Evolutionary conservation across 2,113 vertebrate genomes (phyloP).

Genomic region (Gallinago undulata): DNA sequence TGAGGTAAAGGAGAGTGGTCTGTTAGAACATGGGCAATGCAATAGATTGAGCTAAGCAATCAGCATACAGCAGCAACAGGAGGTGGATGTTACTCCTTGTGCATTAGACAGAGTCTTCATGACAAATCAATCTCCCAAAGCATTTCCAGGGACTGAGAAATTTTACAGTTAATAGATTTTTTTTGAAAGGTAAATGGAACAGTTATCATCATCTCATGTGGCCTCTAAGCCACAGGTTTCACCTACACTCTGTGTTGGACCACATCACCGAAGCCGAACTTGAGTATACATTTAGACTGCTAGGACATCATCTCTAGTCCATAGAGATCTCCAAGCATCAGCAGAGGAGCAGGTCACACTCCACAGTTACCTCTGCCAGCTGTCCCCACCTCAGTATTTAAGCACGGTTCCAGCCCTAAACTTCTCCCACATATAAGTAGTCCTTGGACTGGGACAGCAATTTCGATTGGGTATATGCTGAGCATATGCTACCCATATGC

Average conservation of each 20-base stretch:
- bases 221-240: not conserved
- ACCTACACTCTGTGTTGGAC: not conserved
- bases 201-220: not conserved
- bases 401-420: not conserved
- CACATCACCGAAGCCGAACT: not conserved
- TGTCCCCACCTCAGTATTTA: not conserved
- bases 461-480: not conserved
- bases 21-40: not conserved
- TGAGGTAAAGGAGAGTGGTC: not conserved
- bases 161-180: not conserved
- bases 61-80: not conserved
- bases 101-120: not conserved
- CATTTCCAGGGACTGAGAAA: not conserved
- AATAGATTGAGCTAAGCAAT: not conserved
- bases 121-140: not conserved
- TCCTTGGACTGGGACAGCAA: not conserved
- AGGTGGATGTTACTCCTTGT: not conserved
- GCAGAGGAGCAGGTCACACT: not conserved
- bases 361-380: not conserved
- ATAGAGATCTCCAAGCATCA: not conserved
- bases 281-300: not conserved
- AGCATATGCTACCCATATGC: not conserved
- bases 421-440: not conserved
- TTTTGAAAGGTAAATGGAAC: not conserved
- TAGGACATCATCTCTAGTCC: not conserved